Conservation (phyloP, 2,797 vertebrate species). For the Trematomus bernacchii region DNA sequence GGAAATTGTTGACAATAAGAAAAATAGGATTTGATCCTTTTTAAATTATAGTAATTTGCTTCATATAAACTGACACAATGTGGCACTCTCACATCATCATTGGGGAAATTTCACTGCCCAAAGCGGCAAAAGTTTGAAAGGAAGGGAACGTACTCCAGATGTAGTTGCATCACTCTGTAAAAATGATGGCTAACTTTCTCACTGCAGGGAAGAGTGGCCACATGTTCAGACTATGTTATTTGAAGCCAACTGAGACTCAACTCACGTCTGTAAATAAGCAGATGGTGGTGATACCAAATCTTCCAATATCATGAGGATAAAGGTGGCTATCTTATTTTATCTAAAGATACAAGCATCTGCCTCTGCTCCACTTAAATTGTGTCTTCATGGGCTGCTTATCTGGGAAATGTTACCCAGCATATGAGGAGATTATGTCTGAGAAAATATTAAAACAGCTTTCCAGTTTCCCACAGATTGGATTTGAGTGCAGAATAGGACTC, state of each 20-base stretch:
- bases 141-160: background rate
- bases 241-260: constrained; percentile 19
- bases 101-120: background rate
- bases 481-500: constrained; percentile 22
- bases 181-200: background rate
- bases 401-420: constrained; percentile 14
- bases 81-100: background rate
- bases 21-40: background rate
- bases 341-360: background rate
- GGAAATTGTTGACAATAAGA: too few relatives aligned
- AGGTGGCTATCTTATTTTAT: too few relatives aligned
- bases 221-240: background rate
- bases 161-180: background rate
- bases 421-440: constrained; percentile 9
- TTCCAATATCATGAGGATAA: too few relatives aligned
- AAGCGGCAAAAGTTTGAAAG: background rate
- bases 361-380: constrained; percentile 3
- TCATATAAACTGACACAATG: background rate
- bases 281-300: too few relatives aligned
- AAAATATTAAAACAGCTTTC: constrained; percentile 19
- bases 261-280: background rate
- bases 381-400: constrained; percentile 6
- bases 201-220: constrained; percentile 2
- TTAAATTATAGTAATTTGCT: background rate
- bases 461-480: constrained; percentile 34